Evolutionary conservation across 1,140 invertebrate species (phyloP), one percentile per base, ranked within the genome.

Genomic region (Drosophila malerkotliana): DNA sequence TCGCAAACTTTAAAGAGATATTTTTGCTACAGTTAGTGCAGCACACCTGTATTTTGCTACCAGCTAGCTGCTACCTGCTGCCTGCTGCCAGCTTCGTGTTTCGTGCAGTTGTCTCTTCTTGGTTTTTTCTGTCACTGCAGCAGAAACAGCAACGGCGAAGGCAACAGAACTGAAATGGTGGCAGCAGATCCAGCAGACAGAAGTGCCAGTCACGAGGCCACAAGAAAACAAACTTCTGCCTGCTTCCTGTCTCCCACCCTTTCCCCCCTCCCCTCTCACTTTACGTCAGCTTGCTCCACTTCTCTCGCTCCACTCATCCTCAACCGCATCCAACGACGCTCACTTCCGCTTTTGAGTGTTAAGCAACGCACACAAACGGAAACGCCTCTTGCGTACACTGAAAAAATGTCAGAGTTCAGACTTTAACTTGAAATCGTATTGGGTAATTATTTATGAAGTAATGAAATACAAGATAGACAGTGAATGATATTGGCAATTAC

Each of bases 321-420:
- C 66, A 49, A 87, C 82, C 81, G 61, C 81, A 85, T 74, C 72
- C 61, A 71, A 82, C 60, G 83, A 72, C 74, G 78, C 82, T 87
- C 82, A 87, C 82, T 87, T 87, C 82, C 82, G 82, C 83, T 82
- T 87, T 87, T 88, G 72, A 87, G 83, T 87, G 82, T 87, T 87
- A 82, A 87, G 71, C 82, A 87, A 85, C 61, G 77, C 68, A 74
- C 62, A 73, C 47, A 68, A 51, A 69, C 37, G 39, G 15, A 24
- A 45, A 58, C 45, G 74, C 48, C 51, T 61, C 47, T 24, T 32
- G 62, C 5, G 48, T 53, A 32, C 63, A 67, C 63, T 64, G 8
- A 4, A 12, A 37, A 37, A 37, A 37, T n/a, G 3, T 3, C 3
- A 34, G 32, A 34, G 21, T 21, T 21, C 21, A 21, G 21, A 3